Conservation (phyloP, 37 sponge, comb jelly and placozoan genomes). For the Aplysina aerophoba region DNA sequence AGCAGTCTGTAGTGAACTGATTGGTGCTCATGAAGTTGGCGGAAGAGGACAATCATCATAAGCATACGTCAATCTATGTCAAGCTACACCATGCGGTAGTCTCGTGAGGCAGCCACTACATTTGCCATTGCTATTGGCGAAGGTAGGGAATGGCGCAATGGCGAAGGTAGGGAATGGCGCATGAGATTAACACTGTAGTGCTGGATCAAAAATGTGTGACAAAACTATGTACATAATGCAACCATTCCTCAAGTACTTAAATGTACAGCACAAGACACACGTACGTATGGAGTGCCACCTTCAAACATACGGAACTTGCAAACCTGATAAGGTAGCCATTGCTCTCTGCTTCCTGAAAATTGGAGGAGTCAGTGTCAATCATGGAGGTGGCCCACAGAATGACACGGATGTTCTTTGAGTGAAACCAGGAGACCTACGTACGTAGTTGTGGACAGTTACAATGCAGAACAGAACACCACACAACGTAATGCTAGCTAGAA, state of each 20-base stretch:
- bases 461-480: not conserved
- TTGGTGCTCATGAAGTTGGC: not conserved
- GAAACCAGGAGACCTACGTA: constrained; percentile 67
- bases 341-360: constrained; percentile 69
- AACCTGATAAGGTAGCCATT: constrained; percentile 81
- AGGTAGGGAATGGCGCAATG: too few species aligned
- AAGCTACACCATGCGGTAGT: too few species aligned
- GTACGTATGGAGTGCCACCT: not conserved
- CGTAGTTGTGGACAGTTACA: not conserved
- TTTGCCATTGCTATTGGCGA: too few species aligned
- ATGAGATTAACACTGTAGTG: too few species aligned
- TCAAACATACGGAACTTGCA: too few species aligned
- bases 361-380: constrained; percentile 78
- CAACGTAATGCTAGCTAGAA: not conserved
- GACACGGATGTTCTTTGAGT: constrained; percentile 60
- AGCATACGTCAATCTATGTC: not conserved
- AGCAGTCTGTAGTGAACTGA: not conserved
- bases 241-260: not conserved
- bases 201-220: too few species aligned
- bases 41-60: not conserved
- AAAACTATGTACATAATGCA: not conserved
- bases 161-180: too few species aligned
- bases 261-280: not conserved
- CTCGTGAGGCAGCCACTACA: too few species aligned
- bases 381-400: constrained; percentile 86